These are phyloP conservation scores for Aspidiotus destructor DNA, from an alignment of 2,888 invertebrate genomes.

Conservation along the genomic window DNA sequence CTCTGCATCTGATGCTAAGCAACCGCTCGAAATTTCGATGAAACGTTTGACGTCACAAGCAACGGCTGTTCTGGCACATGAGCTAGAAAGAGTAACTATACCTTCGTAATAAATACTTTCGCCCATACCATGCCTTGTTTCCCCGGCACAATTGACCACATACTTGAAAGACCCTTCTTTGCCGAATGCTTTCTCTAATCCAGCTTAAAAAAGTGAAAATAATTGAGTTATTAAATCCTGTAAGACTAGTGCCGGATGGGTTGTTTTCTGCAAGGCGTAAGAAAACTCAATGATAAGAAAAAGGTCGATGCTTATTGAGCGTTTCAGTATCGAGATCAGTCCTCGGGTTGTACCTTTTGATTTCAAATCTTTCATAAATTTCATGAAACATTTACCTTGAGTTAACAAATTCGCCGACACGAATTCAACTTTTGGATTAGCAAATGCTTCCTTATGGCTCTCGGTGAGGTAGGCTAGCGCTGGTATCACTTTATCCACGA, in stretches of 20 bases:
- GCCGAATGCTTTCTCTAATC: slow-evolving; percentile 56
- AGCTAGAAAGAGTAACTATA: slow-evolving; percentile 67
- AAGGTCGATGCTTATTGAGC: no score
- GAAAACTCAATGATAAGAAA: no score
- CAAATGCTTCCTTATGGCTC: slow-evolving; percentile 61
- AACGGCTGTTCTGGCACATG: slow-evolving; percentile 71
- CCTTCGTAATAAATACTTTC: slow-evolving; percentile 87
- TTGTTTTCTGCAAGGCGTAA: no score
- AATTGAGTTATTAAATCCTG: background rate
- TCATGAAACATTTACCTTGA: slow-evolving; percentile 49
- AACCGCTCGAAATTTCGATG: slow-evolving; percentile 76
- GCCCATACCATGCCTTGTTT: slow-evolving; percentile 78
- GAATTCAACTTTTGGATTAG: slow-evolving; percentile 69
- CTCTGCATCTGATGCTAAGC: slow-evolving; percentile 71
- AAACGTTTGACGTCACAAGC: slow-evolving; percentile 57
- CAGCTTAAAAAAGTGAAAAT: slow-evolving; percentile 58
- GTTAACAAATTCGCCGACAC: slow-evolving; percentile 86
- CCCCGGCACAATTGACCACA: slow-evolving; percentile 83
- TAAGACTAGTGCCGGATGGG: background rate
- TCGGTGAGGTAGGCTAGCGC: slow-evolving; percentile 82
- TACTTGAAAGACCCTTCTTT: slow-evolving; percentile 49
- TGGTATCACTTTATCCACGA: slow-evolving; percentile 88
- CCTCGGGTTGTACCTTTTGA: no score
- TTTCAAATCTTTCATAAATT: no score
- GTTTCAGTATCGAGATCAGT: no score